phyloP scores from a whole-genome alignment of 1,140 invertebrate genomes.

The Xylocopa sonorina region DNA sequence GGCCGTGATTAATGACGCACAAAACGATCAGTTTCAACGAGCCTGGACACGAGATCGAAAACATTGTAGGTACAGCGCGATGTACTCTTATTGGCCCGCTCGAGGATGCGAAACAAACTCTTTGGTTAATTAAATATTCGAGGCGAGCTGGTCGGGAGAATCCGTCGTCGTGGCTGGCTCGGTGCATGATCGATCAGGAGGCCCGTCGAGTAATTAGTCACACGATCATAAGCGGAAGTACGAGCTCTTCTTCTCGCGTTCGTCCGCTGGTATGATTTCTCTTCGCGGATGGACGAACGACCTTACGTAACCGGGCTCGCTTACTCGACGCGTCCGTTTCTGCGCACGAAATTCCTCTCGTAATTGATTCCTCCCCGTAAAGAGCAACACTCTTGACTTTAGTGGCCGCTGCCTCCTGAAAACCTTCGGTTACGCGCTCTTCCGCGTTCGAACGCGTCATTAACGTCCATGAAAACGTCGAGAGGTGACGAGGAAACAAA shows the following conservation, averaged over 20 bases:
- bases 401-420: background rate
- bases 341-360: conserved; percentile 21
- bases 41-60: background rate
- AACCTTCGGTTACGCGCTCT: conserved; percentile 11
- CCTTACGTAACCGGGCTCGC: conserved; percentile 18
- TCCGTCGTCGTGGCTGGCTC: background rate
- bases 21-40: background rate
- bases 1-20: background rate
- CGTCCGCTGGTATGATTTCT: conserved; percentile 9
- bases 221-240: conserved; percentile 6
- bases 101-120: too few relatives aligned
- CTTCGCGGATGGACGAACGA: background rate
- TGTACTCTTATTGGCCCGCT: background rate
- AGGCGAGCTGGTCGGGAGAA: background rate
- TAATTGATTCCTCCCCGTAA: conserved; percentile 42
- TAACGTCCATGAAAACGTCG: background rate
- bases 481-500: background rate
- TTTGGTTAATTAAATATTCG: conserved; percentile 9
- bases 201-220: conserved; percentile 18
- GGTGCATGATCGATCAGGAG: background rate
- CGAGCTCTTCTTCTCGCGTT: background rate
- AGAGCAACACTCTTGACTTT: conserved; percentile 2
- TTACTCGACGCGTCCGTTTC: conserved; percentile 2
- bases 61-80: background rate
- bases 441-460: conserved; percentile 26